Base-by-base conservation (phyloP, 2,888 invertebrate genomes). In the Drosophila emarginata region DNA sequence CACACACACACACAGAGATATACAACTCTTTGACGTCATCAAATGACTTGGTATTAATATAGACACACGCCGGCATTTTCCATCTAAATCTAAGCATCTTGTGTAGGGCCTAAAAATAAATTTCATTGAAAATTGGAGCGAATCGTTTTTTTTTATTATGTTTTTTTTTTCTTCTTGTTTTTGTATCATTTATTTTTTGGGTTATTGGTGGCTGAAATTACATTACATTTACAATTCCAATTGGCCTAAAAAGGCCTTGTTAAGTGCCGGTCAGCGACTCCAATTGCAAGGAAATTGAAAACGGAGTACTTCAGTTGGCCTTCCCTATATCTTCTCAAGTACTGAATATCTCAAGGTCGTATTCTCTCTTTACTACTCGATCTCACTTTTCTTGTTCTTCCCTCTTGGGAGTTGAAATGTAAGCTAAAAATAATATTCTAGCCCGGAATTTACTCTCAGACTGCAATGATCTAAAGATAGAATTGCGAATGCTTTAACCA, bases 111-210 rank as follows among this genome's bases (percentile, higher is more conserved):
- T 88, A 83, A 72, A 88, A 88, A 87, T 85, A 83, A 72, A 69
- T 62, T 87, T 85, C 89, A 82, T 87, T 87, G 82, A 82, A 83
- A 83, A 88, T 89, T 82, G 85, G 82, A 82, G 74, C 89, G 81
- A 50, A 51, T 68, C 40, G 28, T 40, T 51, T 32, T 26, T 1
- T 4, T 6, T 26, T 1, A 5, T 26, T 32, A 5, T 28, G 28
- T 32, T 32, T 32, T 32, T 32, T 32, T 9, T 32, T 32, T 9
- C 2, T 11, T 32, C 9, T 32, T 9, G 7, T 32, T 2, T 32
- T 9, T 2, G 7, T 32, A 9, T 32, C 6, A n/a, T 9, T 32
- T 9, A 0, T 32, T 32, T 32, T 32, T 32, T 32, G 32, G 32
- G 32, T 32, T 32, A 11, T 32, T 32, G 32, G 32, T 32, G 32